These are phyloP conservation scores for Masticophis lateralis DNA, from an alignment of 2,797 vertebrate genomes.

Conservation along the genomic window DNA sequence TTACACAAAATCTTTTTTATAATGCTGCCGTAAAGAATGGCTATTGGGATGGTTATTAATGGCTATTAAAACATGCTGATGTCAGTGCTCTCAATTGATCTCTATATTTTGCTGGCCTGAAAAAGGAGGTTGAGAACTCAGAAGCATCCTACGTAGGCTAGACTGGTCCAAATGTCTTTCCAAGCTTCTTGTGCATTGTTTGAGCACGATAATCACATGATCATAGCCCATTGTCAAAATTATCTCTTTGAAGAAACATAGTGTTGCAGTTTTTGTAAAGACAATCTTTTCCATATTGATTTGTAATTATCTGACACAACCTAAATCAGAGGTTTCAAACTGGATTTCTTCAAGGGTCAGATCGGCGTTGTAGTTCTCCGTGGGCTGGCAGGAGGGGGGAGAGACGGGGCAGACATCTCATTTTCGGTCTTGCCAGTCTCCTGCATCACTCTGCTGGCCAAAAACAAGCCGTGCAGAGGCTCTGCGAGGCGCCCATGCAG, in stretches of 20 bases:
- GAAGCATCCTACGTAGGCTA: not conserved
- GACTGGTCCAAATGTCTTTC: not conserved
- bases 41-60: not conserved
- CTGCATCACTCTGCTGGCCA: too few species aligned
- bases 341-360: too few species aligned
- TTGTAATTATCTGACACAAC: too few species aligned
- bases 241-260: not conserved
- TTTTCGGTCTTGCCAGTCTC: too few species aligned
- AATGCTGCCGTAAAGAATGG: not conserved
- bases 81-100: not conserved
- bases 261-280: not conserved
- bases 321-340: too few species aligned
- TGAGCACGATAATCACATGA: not conserved
- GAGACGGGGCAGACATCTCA: too few species aligned
- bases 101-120: not conserved
- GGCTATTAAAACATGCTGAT: not conserved
- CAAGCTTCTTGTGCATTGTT: not conserved
- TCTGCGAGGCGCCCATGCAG: too few species aligned
- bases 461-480: too few species aligned
- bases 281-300: too few species aligned
- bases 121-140: not conserved
- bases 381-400: too few species aligned
- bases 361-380: too few species aligned
- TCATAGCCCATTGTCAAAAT: not conserved
- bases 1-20: not conserved